These are phyloP conservation scores for Diplolepis rosae DNA, from an alignment of 2,888 invertebrate genomes.

Conservation along the genomic window DNA sequence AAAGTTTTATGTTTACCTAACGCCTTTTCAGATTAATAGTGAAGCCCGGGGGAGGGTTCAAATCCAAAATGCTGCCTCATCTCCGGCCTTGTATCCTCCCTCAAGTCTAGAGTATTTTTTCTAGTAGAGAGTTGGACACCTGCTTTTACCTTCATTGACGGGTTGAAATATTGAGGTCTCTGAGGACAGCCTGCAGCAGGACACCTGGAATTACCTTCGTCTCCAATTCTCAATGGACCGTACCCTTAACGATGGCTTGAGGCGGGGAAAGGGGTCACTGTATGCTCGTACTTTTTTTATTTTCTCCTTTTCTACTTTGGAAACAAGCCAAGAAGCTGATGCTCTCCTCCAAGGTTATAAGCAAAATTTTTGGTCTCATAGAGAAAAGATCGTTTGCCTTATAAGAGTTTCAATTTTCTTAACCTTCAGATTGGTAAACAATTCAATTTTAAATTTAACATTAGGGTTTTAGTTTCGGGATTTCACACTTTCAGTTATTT, in stretches of 20 bases:
- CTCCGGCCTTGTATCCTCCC: slow-evolving; percentile 34
- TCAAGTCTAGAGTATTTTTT: slow-evolving; percentile 5
- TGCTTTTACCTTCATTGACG: slow-evolving; percentile 62
- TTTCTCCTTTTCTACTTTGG: neutral
- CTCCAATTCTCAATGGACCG: slow-evolving; percentile 23
- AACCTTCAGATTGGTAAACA: no score
- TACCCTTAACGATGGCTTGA: neutral
- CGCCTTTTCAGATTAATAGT: slow-evolving; percentile 35
- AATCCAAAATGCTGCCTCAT: slow-evolving; percentile 22
- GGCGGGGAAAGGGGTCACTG: neutral
- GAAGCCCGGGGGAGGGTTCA: neutral
- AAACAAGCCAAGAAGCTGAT: neutral
- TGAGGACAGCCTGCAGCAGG: slow-evolving; percentile 46
- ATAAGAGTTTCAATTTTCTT: no score
- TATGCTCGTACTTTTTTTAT: neutral
- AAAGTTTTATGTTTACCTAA: slow-evolving; percentile 46
- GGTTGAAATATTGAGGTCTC: slow-evolving; percentile 64
- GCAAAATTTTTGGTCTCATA: slow-evolving; percentile 13
- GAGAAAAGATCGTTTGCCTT: neutral
- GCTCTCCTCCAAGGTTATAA: neutral
- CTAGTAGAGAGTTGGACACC: slow-evolving; percentile 55
- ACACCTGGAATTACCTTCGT: slow-evolving; percentile 61
- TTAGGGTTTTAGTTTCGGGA: no score
- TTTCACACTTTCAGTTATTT: no score
- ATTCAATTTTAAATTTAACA: no score